A percentile compares a stretch with the other conserved stretches of the same genome.
phyloP scores from a whole-genome alignment of 2,113 vertebrate genomes.

The Myanophis thanlyinensis region DNA sequence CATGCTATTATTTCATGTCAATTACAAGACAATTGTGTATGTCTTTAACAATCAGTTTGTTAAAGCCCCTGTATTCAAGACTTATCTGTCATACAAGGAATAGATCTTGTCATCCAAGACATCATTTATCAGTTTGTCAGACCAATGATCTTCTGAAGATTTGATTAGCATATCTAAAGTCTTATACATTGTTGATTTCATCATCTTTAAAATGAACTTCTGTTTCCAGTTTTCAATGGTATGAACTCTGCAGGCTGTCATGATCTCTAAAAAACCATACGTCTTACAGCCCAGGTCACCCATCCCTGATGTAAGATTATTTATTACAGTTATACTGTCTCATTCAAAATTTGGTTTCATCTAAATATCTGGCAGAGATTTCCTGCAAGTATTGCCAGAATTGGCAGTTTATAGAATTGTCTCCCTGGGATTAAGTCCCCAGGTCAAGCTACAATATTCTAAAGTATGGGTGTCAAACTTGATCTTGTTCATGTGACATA shows the following conservation, averaged over 20 bases:
- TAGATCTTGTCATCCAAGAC: not conserved
- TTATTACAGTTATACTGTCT: not conserved
- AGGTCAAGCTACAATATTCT: not conserved
- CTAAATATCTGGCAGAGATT: not conserved
- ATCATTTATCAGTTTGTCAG: not conserved
- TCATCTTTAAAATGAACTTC: not conserved
- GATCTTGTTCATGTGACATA: too few species aligned
- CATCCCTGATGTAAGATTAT: not conserved
- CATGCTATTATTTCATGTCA: not conserved
- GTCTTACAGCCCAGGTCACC: not conserved
- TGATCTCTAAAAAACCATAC: not conserved
- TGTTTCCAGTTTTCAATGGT: not conserved
- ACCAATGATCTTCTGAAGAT: not conserved
- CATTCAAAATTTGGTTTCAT: not conserved
- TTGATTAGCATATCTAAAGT: not conserved
- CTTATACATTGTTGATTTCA: not conserved
- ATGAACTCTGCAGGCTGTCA: not conserved
- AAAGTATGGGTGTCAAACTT: not conserved
- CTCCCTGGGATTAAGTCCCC: not conserved
- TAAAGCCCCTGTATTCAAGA: not conserved
- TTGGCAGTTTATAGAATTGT: not conserved
- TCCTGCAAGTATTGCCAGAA: not conserved
- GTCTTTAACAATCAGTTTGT: not conserved
- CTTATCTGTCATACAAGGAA: not conserved
- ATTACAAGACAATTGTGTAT: not conserved